These are phyloP conservation scores for Andrena praecox DNA, from an alignment of 2,888 invertebrate species.

Conservation along the genomic window DNA sequence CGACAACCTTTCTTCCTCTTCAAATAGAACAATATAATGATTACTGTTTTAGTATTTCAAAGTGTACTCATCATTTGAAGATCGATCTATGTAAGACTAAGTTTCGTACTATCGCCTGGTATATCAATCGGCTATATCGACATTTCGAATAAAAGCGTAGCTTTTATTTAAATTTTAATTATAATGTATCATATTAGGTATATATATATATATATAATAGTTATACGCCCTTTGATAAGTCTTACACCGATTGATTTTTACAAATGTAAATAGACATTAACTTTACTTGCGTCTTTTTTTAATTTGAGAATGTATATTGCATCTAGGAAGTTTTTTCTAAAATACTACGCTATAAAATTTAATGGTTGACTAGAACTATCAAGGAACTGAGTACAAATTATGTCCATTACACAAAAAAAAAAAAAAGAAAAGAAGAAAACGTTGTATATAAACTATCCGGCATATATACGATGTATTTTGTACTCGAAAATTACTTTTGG, in stretches of 20 bases:
- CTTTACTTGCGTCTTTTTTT: conserved; percentile 21
- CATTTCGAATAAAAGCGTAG: conserved; percentile 19
- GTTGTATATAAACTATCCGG: conserved; percentile 63
- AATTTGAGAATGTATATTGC: conserved; percentile 52
- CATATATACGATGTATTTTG: conserved; percentile 65
- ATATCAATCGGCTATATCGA: not conserved
- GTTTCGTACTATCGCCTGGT: conserved; percentile 36
- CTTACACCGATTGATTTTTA: conserved; percentile 61
- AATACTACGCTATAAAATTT: conserved; percentile 50
- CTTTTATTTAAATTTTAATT: conserved; percentile 21
- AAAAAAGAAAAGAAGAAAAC: conserved; percentile 27
- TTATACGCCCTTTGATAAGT: conserved; percentile 15
- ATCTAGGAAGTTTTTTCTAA: conserved; percentile 46
- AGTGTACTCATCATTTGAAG: conserved; percentile 27
- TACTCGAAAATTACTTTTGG: conserved; percentile 58
- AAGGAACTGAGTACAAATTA: conserved; percentile 71
- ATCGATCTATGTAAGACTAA: conserved; percentile 52
- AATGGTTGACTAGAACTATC: conserved; percentile 50
- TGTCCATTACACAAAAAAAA: conserved; percentile 65
- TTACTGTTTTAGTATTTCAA: conserved; percentile 21
- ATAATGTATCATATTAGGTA: conserved; percentile 19
- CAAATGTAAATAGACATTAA: conserved; percentile 59
- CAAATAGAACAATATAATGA: conserved; percentile 8
- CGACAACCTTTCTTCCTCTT: not conserved
- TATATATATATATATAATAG: not conserved